phyloP scores from a whole-genome alignment of 2,797 vertebrate genomes.

The Gambusia yucatana region DNA sequence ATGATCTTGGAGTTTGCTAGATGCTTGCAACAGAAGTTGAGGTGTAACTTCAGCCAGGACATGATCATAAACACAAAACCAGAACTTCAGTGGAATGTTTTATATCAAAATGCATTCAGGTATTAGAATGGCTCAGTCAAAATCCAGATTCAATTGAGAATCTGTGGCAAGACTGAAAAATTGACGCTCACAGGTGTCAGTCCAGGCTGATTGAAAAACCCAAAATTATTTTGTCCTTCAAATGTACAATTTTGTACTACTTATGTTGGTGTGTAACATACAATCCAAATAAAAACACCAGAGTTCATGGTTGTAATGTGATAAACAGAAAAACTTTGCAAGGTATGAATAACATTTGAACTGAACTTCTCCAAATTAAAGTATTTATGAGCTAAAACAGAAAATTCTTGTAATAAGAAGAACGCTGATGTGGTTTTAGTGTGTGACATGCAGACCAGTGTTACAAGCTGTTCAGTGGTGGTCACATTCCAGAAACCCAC shows the following conservation, averaged over 20 bases:
- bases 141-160: not conserved
- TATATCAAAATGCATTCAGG: not conserved
- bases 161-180: not conserved
- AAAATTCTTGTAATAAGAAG: slow-evolving; percentile 32
- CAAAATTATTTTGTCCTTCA: not conserved
- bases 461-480: slow-evolving; percentile 44
- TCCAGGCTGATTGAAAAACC: not conserved
- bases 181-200: not conserved
- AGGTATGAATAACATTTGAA: slow-evolving; percentile 12
- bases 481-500: slow-evolving; percentile 73
- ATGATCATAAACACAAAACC: not conserved
- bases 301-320: not conserved
- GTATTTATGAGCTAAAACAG: slow-evolving; percentile 24
- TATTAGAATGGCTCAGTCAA: not conserved
- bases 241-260: not conserved
- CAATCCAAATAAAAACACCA: not conserved
- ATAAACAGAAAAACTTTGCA: not conserved
- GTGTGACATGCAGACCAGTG: slow-evolving; percentile 23
- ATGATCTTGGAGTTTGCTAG: not conserved
- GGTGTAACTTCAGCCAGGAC: not conserved
- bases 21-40: not conserved
- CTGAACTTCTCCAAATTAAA: slow-evolving; percentile 28
- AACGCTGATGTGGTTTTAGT: slow-evolving; percentile 30
- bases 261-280: not conserved
- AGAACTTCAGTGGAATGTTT: not conserved